phyloP scores from a whole-genome alignment of 2,113 vertebrate species.

The Apeltes quadracus region DNA sequence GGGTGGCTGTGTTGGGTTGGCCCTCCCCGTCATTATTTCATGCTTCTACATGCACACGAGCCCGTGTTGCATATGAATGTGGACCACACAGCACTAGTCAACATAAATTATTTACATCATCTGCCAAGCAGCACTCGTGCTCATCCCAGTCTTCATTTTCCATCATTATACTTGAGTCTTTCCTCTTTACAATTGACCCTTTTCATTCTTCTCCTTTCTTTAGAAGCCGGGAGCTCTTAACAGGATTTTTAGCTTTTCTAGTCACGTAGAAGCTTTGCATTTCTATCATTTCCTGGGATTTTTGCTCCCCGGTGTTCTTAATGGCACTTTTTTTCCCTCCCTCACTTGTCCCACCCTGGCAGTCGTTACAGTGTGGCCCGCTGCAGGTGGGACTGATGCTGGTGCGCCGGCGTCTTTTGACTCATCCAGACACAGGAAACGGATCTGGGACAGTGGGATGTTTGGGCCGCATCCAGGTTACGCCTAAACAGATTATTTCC shows the following conservation, averaged over 20 bases:
- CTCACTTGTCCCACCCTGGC: constrained; percentile 19
- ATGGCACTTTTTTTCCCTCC: constrained; percentile 15
- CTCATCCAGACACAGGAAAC: neutral
- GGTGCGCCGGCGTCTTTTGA: neutral
- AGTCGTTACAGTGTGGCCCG: constrained; percentile 21
- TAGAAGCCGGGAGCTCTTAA: neutral
- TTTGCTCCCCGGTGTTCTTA: neutral
- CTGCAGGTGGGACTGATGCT: constrained; percentile 17
- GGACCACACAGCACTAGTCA: constrained; percentile 30
- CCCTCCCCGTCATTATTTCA: constrained; percentile 41
- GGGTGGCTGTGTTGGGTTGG: constrained; percentile 24
- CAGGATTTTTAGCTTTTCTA: neutral
- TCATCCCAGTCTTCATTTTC: constrained; percentile 19
- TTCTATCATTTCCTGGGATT: neutral
- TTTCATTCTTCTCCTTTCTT: constrained; percentile 4
- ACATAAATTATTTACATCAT: constrained; percentile 71
- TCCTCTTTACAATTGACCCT: constrained; percentile 26
- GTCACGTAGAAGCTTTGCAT: neutral
- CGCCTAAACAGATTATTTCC: constrained; percentile 1
- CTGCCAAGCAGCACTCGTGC: constrained; percentile 24
- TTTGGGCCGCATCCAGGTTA: neutral
- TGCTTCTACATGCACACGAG: constrained; percentile 37
- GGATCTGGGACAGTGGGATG: constrained; percentile 8
- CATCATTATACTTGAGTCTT: neutral
- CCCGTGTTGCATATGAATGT: constrained; percentile 44